Evolutionary conservation across 2,888 invertebrate genomes (phyloP), one percentile per base, ranked within the genome.

Genomic region (Neuroscelio doddi): DNA sequence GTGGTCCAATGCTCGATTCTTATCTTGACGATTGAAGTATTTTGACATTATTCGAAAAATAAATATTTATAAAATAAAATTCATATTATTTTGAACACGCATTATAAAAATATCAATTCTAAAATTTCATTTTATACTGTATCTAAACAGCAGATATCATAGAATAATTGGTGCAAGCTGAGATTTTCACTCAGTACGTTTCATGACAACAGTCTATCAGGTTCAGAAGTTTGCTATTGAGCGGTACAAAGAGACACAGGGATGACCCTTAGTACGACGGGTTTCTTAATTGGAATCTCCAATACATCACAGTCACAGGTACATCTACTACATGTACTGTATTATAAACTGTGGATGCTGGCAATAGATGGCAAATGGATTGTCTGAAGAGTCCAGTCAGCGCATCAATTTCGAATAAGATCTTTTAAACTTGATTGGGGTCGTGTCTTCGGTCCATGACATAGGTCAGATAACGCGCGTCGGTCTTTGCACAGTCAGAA

Each of bases 381-480:
- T 64, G 68, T 68, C 68, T 52, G 65, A 62, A 51, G 65, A 64
- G 63, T 46, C 56, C 66, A 50, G 59, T 46, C 53, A 46, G 17
- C 59, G 55, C 68, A 66, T 68, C 68, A 70, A 68, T 70, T 70
- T 70, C 62, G 57, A 68, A 70, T 67, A 66, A 70, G 66, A 68
- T 64, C 68, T 66, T 68, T 68, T 55, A 70, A 68, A 65, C 63
- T 59, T 68, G 58, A 70, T 68, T 68, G 68, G 66, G 57, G 61
- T 66, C 59, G 56, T n/a, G n/a, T 57, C 46, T 36, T 46, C 30
- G 46, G 44, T 63, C 24, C 50, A 42, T 49, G 47, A 44, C 62
- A 24, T 39, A 16, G 63, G 32, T 56, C 58, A 64, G 68, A 70
- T 67, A 70, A 68, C 64, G 39, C 57, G 42, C 38, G 53, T 50